Conservation (phyloP, 1,140 invertebrate species). For the Tetragonula clypearis region DNA sequence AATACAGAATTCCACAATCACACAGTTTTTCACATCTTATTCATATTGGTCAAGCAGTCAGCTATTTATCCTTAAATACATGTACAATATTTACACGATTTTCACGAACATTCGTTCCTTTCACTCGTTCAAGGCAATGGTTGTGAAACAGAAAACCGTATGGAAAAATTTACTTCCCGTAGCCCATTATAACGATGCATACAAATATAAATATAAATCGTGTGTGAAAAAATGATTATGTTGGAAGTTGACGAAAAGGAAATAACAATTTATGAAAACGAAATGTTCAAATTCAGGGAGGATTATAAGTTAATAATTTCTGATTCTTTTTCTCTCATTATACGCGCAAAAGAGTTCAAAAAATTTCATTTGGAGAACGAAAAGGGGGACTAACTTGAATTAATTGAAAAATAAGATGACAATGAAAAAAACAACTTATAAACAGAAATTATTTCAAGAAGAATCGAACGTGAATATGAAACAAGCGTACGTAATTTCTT, state of each 20-base stretch:
- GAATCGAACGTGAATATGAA: constrained; percentile 19
- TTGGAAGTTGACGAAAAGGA: background rate
- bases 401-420: constrained; percentile 11
- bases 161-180: background rate
- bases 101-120: background rate
- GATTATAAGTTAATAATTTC: background rate
- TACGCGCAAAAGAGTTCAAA: too few species aligned
- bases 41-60: constrained; percentile 66
- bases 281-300: background rate
- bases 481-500: constrained; percentile 7
- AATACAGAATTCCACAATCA: background rate
- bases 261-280: background rate
- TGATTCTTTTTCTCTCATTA: too few species aligned
- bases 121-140: background rate
- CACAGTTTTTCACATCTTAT: background rate
- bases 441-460: constrained; percentile 47
- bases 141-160: background rate
- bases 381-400: too few species aligned
- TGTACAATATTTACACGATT: constrained; percentile 58
- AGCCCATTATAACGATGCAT: background rate
- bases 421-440: constrained; percentile 17
- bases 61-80: constrained; percentile 61
- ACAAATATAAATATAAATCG: background rate
- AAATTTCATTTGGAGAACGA: too few species aligned
- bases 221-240: background rate